Evolutionary conservation across 2,888 invertebrate species (phyloP).

Genomic region (Plagodis pulveraria): DNA sequence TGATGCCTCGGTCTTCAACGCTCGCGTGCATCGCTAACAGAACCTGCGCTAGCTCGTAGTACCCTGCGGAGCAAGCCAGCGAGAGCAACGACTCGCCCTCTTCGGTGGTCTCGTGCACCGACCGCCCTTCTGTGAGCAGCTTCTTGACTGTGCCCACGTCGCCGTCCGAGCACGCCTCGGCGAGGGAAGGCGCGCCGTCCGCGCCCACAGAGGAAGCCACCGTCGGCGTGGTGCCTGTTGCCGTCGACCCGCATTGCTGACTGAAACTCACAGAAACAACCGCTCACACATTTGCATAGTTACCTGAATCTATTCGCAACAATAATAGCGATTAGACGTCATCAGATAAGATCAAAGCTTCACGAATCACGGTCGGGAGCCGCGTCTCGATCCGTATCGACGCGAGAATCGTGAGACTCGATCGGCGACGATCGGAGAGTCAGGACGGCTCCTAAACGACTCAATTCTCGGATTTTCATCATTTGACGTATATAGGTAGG

Average conservation of each 20-base stretch:
- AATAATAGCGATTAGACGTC: conserved; percentile 9
- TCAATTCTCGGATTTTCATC: conserved; percentile 88
- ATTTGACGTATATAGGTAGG: conserved; percentile 41
- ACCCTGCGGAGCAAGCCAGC: conserved; percentile 98
- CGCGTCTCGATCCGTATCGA: conserved; percentile 68
- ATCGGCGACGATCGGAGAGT: conserved; percentile 62
- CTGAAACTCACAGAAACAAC: conserved; percentile 46
- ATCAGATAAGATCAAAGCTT: conserved; percentile 85
- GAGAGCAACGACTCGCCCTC: conserved; percentile 98
- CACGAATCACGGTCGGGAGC: conserved; percentile 65
- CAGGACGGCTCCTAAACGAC: conserved; percentile 52
- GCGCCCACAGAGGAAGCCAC: conserved; percentile 82
- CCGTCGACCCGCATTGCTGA: conserved; percentile 77
- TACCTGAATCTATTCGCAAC: not conserved
- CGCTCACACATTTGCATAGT: not conserved
- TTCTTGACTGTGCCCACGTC: conserved; percentile 97
- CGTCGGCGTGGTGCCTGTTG: conserved; percentile 68
- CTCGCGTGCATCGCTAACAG: conserved; percentile 98
- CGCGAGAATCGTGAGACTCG: conserved; percentile 57
- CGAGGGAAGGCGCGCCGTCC: conserved; percentile 89
- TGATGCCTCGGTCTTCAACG: conserved; percentile 98
- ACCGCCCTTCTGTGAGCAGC: conserved; percentile 95
- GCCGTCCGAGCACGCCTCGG: conserved; percentile 97
- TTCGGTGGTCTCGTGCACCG: conserved; percentile 98
- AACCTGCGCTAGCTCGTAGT: conserved; percentile 98